These are phyloP conservation scores for Armadillidium nasatum DNA, from an alignment of 1,140 invertebrate species.

Conservation along the genomic window DNA sequence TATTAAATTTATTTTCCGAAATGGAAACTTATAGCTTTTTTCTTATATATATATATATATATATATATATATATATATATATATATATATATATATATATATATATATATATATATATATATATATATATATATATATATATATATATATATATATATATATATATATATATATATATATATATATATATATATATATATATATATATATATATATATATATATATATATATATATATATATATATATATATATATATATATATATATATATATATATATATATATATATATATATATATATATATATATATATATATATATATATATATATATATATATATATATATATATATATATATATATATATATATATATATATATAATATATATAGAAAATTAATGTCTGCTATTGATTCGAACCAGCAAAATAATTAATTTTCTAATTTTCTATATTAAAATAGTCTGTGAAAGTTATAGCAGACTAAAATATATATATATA, in stretches of 20 bases:
- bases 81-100: conserved; percentile 14
- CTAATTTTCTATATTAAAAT: no score
- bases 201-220: background rate
- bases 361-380: background rate
- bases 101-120: background rate
- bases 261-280: no score
- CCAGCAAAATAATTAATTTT: no score
- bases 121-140: background rate
- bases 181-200: background rate
- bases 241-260: no score
- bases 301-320: conserved; percentile 25
- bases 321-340: conserved; percentile 21
- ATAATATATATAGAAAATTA: background rate
- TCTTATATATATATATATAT: background rate
- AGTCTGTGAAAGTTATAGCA: no score
- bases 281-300: background rate
- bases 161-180: background rate
- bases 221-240: background rate
- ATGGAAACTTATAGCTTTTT: no score
- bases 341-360: conserved; percentile 16
- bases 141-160: background rate
- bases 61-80: conserved; percentile 16
- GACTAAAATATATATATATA: conserved; percentile 3
- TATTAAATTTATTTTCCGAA: no score
- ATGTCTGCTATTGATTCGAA: no score